These are phyloP conservation scores for Mus caroli DNA, from an alignment of 2,797 vertebrate genomes.

Conservation along the genomic window DNA sequence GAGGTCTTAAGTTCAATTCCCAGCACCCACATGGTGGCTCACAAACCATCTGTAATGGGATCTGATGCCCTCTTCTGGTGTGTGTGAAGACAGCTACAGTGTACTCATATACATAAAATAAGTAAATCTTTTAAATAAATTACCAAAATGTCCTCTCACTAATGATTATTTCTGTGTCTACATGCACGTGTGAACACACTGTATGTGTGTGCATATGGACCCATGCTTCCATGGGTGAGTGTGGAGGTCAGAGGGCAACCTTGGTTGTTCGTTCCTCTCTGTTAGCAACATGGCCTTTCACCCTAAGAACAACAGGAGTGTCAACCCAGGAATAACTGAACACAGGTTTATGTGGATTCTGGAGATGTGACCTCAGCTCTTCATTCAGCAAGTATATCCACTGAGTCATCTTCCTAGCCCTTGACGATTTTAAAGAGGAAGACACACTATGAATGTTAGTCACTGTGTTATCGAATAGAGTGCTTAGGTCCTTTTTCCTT, in stretches of 20 bases:
- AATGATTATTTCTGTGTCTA: background rate
- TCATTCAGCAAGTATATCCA: background rate
- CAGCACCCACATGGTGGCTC: background rate
- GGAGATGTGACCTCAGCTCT: background rate
- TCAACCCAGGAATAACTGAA: accelerated
- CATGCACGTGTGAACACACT: background rate
- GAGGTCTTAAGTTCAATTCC: background rate
- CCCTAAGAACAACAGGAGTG: no score
- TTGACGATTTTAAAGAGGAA: background rate
- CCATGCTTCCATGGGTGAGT: background rate
- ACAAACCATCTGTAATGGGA: background rate
- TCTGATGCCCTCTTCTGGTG: background rate
- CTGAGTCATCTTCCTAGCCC: background rate
- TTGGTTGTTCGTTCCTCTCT: no score
- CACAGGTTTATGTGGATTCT: background rate
- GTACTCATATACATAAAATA: background rate
- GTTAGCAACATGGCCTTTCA: background rate
- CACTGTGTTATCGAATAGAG: background rate
- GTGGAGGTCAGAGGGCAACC: no score
- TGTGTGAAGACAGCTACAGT: background rate
- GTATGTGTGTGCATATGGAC: background rate
- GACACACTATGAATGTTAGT: background rate
- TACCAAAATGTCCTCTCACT: background rate
- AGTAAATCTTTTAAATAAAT: background rate
- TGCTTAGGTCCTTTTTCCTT: background rate